These are phyloP conservation scores for Streblospio benedicti DNA, from an alignment of 1,140 invertebrate genomes.

Conservation along the genomic window DNA sequence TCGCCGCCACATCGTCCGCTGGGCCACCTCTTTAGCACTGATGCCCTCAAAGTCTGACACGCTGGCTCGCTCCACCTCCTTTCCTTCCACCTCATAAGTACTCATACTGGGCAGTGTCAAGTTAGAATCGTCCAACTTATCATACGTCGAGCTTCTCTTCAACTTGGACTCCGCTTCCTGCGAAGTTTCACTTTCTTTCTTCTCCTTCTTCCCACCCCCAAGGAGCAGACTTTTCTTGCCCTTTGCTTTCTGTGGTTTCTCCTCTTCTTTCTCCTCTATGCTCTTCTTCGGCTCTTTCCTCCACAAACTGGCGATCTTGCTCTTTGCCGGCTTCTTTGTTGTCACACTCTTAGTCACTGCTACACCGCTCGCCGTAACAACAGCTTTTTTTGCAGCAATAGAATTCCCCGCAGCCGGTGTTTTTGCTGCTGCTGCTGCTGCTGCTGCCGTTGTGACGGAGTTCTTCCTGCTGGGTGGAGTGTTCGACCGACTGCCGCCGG, in stretches of 20 bases:
- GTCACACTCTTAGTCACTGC: slow-evolving; percentile 1
- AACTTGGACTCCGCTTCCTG: not conserved
- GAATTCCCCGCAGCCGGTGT: not conserved
- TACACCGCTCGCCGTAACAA: not conserved
- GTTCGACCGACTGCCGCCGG: slow-evolving; percentile 8
- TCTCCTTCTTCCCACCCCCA: not conserved
- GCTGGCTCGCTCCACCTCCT: not conserved
- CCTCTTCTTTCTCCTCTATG: not conserved
- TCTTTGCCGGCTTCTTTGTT: slow-evolving; percentile 61
- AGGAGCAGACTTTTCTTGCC: not conserved
- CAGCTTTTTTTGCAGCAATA: not conserved
- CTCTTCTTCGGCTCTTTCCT: slow-evolving; percentile 55
- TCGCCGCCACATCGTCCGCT: slow-evolving; percentile 3
- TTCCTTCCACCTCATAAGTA: not conserved
- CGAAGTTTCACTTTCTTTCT: not conserved
- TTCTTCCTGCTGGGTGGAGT: slow-evolving; percentile 34
- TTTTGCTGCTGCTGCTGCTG: not conserved
- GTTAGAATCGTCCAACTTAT: not conserved
- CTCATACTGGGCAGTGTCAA: no score
- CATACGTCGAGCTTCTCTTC: slow-evolving; percentile 3
- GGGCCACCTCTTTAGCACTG: no score
- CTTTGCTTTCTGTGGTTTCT: not conserved
- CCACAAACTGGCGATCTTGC: slow-evolving; percentile 81
- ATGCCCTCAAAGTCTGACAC: not conserved
- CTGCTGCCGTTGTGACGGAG: slow-evolving; percentile 44